These are phyloP conservation scores for Calyptomena viridis DNA, from an alignment of 2,113 vertebrate genomes.

Conservation along the genomic window DNA sequence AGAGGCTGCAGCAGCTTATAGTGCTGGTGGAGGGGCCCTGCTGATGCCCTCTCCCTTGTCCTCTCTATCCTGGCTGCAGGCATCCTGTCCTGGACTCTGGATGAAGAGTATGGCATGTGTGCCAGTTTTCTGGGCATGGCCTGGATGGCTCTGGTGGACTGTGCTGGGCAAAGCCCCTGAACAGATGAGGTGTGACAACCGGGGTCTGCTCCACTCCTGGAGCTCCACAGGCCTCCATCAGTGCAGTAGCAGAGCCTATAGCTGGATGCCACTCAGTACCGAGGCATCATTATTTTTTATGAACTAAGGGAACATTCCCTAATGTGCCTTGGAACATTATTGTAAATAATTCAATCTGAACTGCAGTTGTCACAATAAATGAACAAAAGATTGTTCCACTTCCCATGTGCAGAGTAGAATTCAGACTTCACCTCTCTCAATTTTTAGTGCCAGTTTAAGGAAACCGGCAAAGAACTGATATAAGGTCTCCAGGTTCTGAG, in stretches of 20 bases:
- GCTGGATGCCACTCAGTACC: slow-evolving; percentile 39
- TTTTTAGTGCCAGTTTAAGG: slow-evolving; percentile 41
- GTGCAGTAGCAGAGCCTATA: slow-evolving; percentile 3
- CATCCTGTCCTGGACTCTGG: background rate
- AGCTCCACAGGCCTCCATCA: background rate
- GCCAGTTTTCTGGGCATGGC: background rate
- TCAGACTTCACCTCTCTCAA: slow-evolving; percentile 35
- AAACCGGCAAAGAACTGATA: background rate
- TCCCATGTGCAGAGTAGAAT: slow-evolving; percentile 51
- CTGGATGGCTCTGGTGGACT: background rate
- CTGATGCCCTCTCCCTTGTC: background rate
- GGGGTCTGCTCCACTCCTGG: background rate
- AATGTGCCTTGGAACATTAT: slow-evolving; percentile 35
- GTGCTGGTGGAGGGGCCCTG: background rate
- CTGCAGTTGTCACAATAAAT: slow-evolving; percentile 61
- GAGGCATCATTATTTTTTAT: background rate
- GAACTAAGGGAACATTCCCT: slow-evolving; percentile 19
- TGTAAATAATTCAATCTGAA: slow-evolving; percentile 61
- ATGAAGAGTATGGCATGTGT: fast-evolving
- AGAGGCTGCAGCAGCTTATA: background rate
- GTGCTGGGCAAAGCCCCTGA: fast-evolving
- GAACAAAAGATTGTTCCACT: slow-evolving; percentile 61
- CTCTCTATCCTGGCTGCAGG: background rate
- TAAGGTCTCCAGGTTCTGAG: background rate
- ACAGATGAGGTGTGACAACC: no score